Base-by-base conservation (phyloP, 2,888 invertebrate genomes). In the Cosmorhoe ocellata region DNA sequence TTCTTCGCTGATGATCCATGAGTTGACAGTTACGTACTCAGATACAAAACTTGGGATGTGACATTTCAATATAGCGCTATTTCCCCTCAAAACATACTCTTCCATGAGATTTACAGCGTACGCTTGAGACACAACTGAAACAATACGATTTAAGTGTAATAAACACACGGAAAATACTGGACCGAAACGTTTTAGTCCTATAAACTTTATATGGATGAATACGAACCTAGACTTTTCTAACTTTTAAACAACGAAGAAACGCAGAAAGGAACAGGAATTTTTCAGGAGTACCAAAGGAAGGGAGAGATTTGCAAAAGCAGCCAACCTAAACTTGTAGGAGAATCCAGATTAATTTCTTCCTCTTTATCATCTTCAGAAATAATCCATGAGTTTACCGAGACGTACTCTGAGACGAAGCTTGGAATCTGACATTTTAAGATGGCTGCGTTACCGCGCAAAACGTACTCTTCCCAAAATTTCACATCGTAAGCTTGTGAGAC, bases 31-130 rank as follows among this genome's bases (percentile, higher is more conserved):
- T 73, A 97, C 96, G 87, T 95, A 97, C 91, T 97, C 97, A 74
- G 96, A 95, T 66, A 97, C 96, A 91, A 97, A 97, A 91, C 96
- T 96, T 71, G 97, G 97, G 84, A 97, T 96, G 90, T 96, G 96
- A 91, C 97, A 97, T 93, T 97, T 97, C 81, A 97, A 92, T 84
- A 97, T 95, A 72, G 96, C 97, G 69, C 96, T 95, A 90, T 97
- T 97, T 73, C 97, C 97, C 81, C 95, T 93, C 71, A 97, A 92
- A 67, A 97, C 96, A 88, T 97, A 96, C 89, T 97, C 97, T 83
- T 97, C 97, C 96, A 97, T 96, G 74, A 97, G 94, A 92, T 97
- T 97, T 72, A 96, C 95, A 78, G 94, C 94, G 91, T 97, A 97
- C 66, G 93, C 93, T 93, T 97, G 97, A 76, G 96, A 94, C 76